Conservation (phyloP, 1,140 invertebrate species). For the Drosophila hydei region DNA sequence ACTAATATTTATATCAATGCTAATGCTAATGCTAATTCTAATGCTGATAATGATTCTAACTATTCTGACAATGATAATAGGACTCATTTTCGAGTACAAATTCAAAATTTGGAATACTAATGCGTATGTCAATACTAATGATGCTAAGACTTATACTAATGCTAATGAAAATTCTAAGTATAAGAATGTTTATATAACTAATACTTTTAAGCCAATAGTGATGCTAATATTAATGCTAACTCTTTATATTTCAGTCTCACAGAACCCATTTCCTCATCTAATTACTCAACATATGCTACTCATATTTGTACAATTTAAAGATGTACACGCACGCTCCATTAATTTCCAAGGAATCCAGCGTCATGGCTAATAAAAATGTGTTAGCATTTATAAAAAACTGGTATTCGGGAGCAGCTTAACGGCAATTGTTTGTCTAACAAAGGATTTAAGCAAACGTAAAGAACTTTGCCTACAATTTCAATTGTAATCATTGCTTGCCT, state of each 20-base stretch:
- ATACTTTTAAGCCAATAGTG: too few species aligned
- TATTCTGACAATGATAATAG: not conserved
- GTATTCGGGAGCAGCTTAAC: not conserved
- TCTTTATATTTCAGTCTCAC: not conserved
- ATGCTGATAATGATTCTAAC: too few species aligned
- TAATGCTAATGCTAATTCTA: not conserved
- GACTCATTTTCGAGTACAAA: too few species aligned
- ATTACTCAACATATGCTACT: too few species aligned
- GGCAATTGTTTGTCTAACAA: slow-evolving; percentile 24
- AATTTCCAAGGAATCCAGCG: slow-evolving; percentile 4
- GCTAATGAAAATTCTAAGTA: too few species aligned
- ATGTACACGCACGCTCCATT: not conserved
- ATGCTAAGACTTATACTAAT: not conserved
- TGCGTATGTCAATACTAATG: not conserved
- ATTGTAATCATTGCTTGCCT: slow-evolving; percentile 32
- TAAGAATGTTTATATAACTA: too few species aligned
- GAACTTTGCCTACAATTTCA: slow-evolving; percentile 27
- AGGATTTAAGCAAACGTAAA: slow-evolving; percentile 48
- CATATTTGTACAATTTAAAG: not conserved
- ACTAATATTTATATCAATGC: too few species aligned
- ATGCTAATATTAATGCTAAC: not conserved
- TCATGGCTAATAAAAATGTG: slow-evolving; percentile 19
- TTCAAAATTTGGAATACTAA: too few species aligned
- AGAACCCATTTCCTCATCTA: not conserved
- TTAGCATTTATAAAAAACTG: slow-evolving; percentile 18